Percentiles rank a stretch among this genome's conserved stretches.
Conservation (phyloP, 2,797 vertebrate genomes). For the Microctenopoma stevenorrisi region DNA sequence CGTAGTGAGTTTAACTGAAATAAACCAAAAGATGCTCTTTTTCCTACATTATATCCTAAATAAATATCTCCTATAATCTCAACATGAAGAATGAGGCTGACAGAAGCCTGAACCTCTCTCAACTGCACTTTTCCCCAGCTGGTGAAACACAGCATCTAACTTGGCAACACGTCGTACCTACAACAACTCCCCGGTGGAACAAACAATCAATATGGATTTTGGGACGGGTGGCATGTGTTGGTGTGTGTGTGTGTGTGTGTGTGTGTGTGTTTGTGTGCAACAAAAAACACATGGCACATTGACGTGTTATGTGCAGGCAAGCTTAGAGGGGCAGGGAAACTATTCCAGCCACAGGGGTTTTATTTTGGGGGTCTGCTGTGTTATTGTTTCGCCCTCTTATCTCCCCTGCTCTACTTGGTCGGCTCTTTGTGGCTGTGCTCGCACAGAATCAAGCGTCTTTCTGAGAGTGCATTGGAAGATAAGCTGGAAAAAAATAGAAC, state of each 20-base stretch:
- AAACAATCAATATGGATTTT: conserved; percentile 68
- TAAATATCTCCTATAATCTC: not conserved
- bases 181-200: conserved; percentile 46
- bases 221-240: conserved; percentile 20
- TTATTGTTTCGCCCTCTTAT: conserved; percentile 58
- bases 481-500: not conserved
- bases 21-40: not conserved
- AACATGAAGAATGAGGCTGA: not conserved
- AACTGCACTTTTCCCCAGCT: not conserved
- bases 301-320: conserved; percentile 63
- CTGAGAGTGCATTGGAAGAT: conserved; percentile 31
- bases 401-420: conserved; percentile 32
- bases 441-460: conserved; percentile 9
- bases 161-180: conserved; percentile 22
- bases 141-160: conserved; percentile 11
- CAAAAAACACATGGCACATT: conserved; percentile 64
- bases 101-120: not conserved
- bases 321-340: conserved; percentile 57
- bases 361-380: conserved; percentile 73
- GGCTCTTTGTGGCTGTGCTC: conserved; percentile 26
- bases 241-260: conserved; percentile 2
- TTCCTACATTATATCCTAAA: not conserved
- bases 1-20: not conserved
- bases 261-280: conserved; percentile 33
- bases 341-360: conserved; percentile 70